phyloP scores from a whole-genome alignment of 2,888 invertebrate species.

The Craniophora ligustri region DNA sequence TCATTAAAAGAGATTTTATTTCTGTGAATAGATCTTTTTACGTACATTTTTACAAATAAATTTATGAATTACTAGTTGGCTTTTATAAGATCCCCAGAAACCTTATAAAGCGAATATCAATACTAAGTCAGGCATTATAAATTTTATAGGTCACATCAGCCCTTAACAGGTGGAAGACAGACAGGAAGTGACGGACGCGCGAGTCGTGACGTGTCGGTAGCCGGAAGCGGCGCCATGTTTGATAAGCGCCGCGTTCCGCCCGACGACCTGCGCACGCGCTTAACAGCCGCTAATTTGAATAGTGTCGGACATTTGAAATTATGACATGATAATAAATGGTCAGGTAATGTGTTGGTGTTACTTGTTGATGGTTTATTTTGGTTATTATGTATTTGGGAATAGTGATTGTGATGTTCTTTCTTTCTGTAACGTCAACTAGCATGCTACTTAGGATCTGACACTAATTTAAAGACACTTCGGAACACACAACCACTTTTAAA shows the following conservation, averaged over 20 bases:
- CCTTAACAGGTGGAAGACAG: slow-evolving; percentile 52
- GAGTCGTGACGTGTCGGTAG: slow-evolving; percentile 57
- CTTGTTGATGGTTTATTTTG: background rate
- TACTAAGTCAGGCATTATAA: slow-evolving; percentile 17
- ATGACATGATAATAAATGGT: slow-evolving; percentile 36
- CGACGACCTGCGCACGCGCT: slow-evolving; percentile 67
- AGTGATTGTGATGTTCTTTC: background rate
- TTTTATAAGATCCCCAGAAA: too few species aligned
- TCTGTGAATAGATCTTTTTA: too few species aligned
- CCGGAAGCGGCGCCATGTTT: slow-evolving; percentile 79
- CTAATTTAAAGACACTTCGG: too few species aligned
- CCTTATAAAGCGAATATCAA: too few species aligned
- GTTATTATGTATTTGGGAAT: background rate
- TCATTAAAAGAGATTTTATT: too few species aligned
- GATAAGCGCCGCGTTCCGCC: slow-evolving; percentile 73
- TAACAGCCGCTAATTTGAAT: slow-evolving; percentile 61
- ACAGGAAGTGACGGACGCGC: slow-evolving; percentile 61
- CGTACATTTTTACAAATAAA: too few species aligned
- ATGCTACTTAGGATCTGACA: too few species aligned
- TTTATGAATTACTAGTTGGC: too few species aligned
- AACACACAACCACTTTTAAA: too few species aligned
- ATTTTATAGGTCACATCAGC: slow-evolving; percentile 42
- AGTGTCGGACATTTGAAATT: slow-evolving; percentile 44
- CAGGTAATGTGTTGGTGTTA: slow-evolving; percentile 11
- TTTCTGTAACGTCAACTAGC: too few species aligned